A percentile compares a stretch with the other conserved stretches of the same genome.
Evolutionary conservation across 1,140 invertebrate genomes (phyloP).

Genomic region (Drosophila dunni): DNA sequence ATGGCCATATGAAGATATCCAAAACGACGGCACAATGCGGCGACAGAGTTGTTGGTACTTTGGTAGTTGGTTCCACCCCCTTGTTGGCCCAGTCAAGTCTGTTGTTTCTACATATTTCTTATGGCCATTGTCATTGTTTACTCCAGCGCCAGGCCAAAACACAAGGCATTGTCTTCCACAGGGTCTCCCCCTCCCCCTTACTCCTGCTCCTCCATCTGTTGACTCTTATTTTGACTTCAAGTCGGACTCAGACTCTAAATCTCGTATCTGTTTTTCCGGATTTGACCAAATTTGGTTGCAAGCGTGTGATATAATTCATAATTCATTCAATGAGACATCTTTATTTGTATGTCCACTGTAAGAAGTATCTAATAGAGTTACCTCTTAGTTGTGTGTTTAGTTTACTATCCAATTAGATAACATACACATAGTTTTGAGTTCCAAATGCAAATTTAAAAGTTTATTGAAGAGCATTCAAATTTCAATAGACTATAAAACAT

Average conservation of each 20-base stretch:
- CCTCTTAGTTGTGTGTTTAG: not conserved
- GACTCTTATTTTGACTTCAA: slow-evolving; percentile 18
- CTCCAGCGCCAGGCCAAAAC: slow-evolving; percentile 36
- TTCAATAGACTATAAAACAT: too few species aligned
- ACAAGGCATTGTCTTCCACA: slow-evolving; percentile 60
- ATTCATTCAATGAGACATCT: slow-evolving; percentile 78
- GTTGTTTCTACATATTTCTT: slow-evolving; percentile 54
- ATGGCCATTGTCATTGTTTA: slow-evolving; percentile 73
- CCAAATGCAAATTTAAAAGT: too few species aligned
- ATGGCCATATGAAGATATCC: slow-evolving; percentile 81
- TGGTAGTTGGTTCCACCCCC: slow-evolving; percentile 55
- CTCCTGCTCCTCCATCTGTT: slow-evolving; percentile 28
- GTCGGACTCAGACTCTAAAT: slow-evolving; percentile 3
- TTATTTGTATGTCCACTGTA: slow-evolving; percentile 65
- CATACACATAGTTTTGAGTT: not conserved
- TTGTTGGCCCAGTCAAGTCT: slow-evolving; percentile 4
- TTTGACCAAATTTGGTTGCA: slow-evolving; percentile 74
- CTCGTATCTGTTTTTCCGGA: slow-evolving; percentile 37
- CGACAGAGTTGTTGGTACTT: slow-evolving; percentile 39
- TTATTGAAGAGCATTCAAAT: too few species aligned
- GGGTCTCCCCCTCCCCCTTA: not conserved
- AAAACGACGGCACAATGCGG: slow-evolving; percentile 81
- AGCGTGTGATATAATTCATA: slow-evolving; percentile 83
- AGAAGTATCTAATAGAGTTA: slow-evolving; percentile 57
- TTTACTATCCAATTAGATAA: slow-evolving; percentile 3